Base-by-base conservation (phyloP, 2,888 invertebrate species). In the Leptopilina drosophilae region DNA sequence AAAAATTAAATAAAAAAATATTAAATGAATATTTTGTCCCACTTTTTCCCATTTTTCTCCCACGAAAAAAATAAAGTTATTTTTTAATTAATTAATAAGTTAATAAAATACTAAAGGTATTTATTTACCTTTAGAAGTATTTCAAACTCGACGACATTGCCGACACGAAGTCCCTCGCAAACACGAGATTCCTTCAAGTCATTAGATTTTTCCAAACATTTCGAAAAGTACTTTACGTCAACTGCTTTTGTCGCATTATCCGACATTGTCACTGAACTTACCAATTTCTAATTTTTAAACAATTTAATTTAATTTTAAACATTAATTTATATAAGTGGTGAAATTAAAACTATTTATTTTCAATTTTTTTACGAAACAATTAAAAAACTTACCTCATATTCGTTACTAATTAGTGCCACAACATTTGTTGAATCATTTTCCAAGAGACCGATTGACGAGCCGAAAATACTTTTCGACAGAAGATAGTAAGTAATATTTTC, bases 401-500 rank as follows among this genome's bases (percentile, higher is more conserved):
- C 95, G 7, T 94, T 92, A 84, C 93, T 93, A 80, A 97, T 95
- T 78, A 96, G 93, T 9, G 93, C 91, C 0, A 96, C 94, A 59
- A 97, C 94, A 90, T 95, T 95, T 40, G 93, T 92, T 0, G 95
- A 95, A 86, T 95, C 93, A 66, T 93, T 91, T 33, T 94, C 93
- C 66, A 96, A 92, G 53, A 93, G 92, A 15, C 95, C 96, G 81
- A 94, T 94, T 73, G 94, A 94, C 0, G 96, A 94, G 53, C 95
- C 96, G 82, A 94, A 93, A 83, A 97, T 95, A 75, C 94, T 92
- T 9, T 64, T 40, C 26, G 87, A 87, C 65, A 90, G 77, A 26
- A 81, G 14, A 12, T 85, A 80, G 76, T 90, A 90, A 26, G 83
- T 85, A 20, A n/a, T 8, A 15, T 88, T 87, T 49, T 90, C 86